A percentile compares a stretch with the other conserved stretches of the same genome.
These are phyloP conservation scores for Chelidonichthys spinosus DNA, from an alignment of 2,797 vertebrate species.

Conservation along the genomic window DNA sequence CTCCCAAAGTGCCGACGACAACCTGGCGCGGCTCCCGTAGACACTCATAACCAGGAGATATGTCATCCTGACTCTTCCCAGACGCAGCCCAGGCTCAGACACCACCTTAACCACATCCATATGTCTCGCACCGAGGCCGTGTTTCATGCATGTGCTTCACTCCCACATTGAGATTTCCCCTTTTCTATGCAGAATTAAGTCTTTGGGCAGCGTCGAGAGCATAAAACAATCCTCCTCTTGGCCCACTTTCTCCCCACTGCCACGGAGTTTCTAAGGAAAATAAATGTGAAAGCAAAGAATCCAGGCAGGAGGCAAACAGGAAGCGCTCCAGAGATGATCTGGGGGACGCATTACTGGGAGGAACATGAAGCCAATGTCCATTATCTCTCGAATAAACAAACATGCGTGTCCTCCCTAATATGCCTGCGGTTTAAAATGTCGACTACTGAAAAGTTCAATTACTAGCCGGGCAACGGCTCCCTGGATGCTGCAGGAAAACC, in stretches of 20 bases:
- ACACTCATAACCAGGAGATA: constrained; percentile 68
- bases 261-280: constrained; percentile 20
- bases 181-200: constrained; percentile 13
- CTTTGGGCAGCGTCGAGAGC: constrained; percentile 33
- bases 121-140: constrained; percentile 36
- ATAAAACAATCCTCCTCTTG: constrained; percentile 34
- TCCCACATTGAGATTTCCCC: constrained; percentile 30
- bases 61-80: constrained; percentile 72
- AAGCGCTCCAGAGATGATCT: constrained; percentile 34
- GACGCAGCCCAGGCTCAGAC: constrained; percentile 45
- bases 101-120: constrained; percentile 66
- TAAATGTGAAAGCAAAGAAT: constrained; percentile 20
- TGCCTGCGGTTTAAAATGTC: constrained; percentile 69
- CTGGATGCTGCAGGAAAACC: constrained; percentile 71
- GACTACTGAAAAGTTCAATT: constrained; percentile 81
- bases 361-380: constrained; percentile 17
- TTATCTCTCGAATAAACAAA: constrained; percentile 71
- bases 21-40: constrained; percentile 39
- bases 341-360: constrained; percentile 30
- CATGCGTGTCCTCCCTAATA: constrained; percentile 58
- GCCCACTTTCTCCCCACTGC: constrained; percentile 19
- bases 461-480: constrained; percentile 67
- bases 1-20: constrained; percentile 22
- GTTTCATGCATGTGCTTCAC: constrained; percentile 50
- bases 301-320: constrained; percentile 24